Conservation (phyloP, 2,113 vertebrate genomes). For the Etia nguti region DNA sequence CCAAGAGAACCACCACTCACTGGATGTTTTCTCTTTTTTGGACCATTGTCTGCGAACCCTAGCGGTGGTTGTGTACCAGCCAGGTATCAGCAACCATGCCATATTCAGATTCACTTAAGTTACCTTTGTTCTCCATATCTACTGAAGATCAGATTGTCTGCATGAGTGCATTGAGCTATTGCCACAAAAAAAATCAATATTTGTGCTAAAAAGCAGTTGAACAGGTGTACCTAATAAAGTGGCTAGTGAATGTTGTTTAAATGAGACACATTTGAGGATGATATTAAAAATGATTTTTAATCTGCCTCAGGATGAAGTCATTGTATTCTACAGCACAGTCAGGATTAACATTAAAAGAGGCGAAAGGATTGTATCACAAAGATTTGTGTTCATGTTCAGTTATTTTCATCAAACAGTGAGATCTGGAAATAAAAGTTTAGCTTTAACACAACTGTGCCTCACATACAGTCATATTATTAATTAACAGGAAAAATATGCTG, state of each 20-base stretch:
- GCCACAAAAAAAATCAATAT: background rate
- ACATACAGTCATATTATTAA: background rate
- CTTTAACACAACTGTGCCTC: background rate
- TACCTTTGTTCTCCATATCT: background rate
- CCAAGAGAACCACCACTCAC: background rate
- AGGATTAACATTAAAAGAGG: background rate
- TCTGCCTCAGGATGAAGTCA: background rate
- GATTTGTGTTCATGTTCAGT: background rate
- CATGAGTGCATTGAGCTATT: background rate
- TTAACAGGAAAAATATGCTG: background rate
- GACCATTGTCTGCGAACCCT: background rate
- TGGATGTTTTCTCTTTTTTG: background rate
- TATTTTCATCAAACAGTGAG: background rate
- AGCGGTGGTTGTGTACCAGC: background rate
- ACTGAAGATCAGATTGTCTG: background rate
- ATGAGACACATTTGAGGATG: background rate
- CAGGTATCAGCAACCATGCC: background rate
- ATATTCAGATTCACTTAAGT: background rate
- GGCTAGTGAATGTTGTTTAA: background rate
- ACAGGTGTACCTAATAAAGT: background rate
- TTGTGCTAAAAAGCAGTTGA: background rate
- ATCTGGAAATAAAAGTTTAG: background rate
- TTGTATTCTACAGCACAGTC: background rate
- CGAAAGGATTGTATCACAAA: background rate
- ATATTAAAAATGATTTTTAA: background rate